These are phyloP conservation scores for Biston betularia DNA, from an alignment of 2,888 invertebrate species.

Conservation along the genomic window DNA sequence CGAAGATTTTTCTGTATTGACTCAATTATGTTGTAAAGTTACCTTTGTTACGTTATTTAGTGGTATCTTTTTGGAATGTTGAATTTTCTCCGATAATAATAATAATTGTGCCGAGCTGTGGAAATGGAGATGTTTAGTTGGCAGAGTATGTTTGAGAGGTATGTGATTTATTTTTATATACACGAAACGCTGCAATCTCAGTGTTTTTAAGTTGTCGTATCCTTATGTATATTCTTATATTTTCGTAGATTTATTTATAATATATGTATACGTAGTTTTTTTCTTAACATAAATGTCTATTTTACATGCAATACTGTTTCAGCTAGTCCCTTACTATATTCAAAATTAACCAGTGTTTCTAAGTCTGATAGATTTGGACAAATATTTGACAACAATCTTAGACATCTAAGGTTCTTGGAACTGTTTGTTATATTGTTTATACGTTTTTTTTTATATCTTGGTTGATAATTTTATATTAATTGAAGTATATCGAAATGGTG, in stretches of 20 bases:
- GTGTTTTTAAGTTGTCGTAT: slow-evolving; percentile 68
- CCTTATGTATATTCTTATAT: slow-evolving; percentile 69
- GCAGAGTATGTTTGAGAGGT: slow-evolving; percentile 51
- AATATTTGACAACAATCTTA: slow-evolving; percentile 44
- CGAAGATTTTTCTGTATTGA: slow-evolving; percentile 57
- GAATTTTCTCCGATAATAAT: slow-evolving; percentile 36
- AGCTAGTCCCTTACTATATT: slow-evolving; percentile 75
- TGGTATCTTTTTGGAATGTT: slow-evolving; percentile 64
- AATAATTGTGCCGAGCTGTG: slow-evolving; percentile 59
- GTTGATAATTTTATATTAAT: slow-evolving; percentile 82
- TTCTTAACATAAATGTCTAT: slow-evolving; percentile 67
- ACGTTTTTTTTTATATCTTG: slow-evolving; percentile 68
- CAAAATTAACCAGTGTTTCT: slow-evolving; percentile 74
- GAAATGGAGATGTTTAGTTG: slow-evolving; percentile 27
- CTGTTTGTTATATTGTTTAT: slow-evolving; percentile 71
- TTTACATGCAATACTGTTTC: slow-evolving; percentile 74
- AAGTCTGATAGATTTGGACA: slow-evolving; percentile 56
- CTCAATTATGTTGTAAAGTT: slow-evolving; percentile 70
- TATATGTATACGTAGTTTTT: slow-evolving; percentile 69
- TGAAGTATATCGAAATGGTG: slow-evolving; percentile 83
- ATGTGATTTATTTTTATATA: slow-evolving; percentile 81
- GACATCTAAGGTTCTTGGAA: slow-evolving; percentile 49
- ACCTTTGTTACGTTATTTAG: slow-evolving; percentile 76
- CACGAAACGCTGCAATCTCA: slow-evolving; percentile 75
- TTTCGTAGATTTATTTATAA: slow-evolving; percentile 57